Evolutionary conservation across 2,888 invertebrate genomes (phyloP).

Genomic region (Chymomyza amoena): DNA sequence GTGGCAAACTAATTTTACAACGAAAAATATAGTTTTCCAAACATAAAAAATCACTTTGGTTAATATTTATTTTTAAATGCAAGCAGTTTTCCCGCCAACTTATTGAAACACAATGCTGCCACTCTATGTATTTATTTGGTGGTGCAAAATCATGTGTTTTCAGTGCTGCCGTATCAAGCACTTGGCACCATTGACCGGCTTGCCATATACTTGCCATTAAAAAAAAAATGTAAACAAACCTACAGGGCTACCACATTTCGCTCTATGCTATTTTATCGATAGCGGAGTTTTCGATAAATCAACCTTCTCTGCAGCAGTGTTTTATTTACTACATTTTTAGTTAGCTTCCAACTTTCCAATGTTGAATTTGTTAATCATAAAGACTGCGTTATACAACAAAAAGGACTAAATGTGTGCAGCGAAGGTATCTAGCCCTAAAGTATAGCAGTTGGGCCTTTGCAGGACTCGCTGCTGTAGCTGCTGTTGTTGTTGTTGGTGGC

Average conservation of each 20-base stretch:
- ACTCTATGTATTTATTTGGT: not conserved
- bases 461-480: not conserved
- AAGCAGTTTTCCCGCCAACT: not conserved
- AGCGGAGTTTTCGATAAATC: not conserved
- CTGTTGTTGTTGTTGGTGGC: conserved; percentile 31
- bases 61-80: not conserved
- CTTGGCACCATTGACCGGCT: no score
- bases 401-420: conserved; percentile 28
- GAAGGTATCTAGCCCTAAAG: not conserved
- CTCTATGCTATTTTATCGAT: not conserved
- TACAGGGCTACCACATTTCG: not conserved
- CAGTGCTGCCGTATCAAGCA: no score
- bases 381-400: conserved; percentile 27
- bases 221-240: not conserved
- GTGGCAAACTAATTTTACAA: no score
- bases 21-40: not conserved
- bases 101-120: not conserved
- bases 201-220: no score
- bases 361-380: conserved; percentile 24
- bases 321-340: not conserved
- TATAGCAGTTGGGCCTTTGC: not conserved
- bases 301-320: not conserved
- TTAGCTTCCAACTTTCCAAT: conserved; percentile 25
- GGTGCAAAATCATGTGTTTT: no score
- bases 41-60: not conserved